Conservation (phyloP, 2,888 invertebrate species). For the Cryptocheilus praepositus region DNA sequence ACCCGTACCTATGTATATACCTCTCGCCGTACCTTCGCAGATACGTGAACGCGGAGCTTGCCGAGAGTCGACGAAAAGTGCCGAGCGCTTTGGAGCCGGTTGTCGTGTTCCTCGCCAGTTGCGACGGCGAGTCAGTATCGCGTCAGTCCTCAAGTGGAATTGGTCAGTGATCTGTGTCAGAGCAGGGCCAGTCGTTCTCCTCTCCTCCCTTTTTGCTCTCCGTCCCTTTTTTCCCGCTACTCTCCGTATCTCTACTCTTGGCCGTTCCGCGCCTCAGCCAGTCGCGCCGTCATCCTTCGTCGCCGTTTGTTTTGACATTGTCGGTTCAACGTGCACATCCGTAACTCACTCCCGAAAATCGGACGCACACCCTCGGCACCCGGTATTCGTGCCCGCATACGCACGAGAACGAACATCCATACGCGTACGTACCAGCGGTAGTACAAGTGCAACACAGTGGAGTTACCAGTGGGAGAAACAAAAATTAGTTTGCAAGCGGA, state of each 20-base stretch:
- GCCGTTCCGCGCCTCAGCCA: neutral
- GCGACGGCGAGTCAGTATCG: conserved; percentile 65
- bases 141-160: conserved; percentile 67
- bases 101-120: conserved; percentile 54
- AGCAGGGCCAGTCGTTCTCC: conserved; percentile 58
- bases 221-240: conserved; percentile 10
- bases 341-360: neutral
- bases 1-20: conserved; percentile 15
- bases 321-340: no score
- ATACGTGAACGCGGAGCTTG: conserved; percentile 10
- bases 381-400: neutral
- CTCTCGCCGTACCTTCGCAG: neutral
- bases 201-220: conserved; percentile 16
- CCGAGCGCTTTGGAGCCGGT: conserved; percentile 60
- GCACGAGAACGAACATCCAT: neutral
- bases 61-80: conserved; percentile 49
- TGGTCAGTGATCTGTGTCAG: conserved; percentile 68
- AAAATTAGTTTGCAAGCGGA: conserved; percentile 49
- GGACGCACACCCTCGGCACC: neutral
- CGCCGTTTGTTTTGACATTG: no score
- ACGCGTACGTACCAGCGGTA: conserved; percentile 29
- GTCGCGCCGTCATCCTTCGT: neutral
- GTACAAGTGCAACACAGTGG: conserved; percentile 22
- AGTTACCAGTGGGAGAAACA: conserved; percentile 11
- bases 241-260: conserved; percentile 11